These are phyloP conservation scores for Mesoclemmys tuberculata DNA, from an alignment of 2,113 vertebrate species.

Conservation along the genomic window DNA sequence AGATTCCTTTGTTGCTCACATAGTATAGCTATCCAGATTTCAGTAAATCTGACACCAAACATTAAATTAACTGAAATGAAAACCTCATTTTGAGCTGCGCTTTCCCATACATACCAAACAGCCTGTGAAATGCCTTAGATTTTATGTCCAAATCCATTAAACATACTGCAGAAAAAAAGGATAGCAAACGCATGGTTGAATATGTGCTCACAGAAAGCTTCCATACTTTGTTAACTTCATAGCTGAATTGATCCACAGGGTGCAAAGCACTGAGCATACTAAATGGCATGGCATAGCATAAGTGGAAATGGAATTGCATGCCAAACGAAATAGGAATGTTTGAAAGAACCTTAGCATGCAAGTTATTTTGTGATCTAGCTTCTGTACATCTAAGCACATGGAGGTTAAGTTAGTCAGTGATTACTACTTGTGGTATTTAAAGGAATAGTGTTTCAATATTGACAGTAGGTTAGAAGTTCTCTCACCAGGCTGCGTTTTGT, in stretches of 20 bases:
- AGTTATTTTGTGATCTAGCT: neutral
- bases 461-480: neutral
- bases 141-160: constrained; percentile 68
- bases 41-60: constrained; percentile 58
- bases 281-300: neutral
- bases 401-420: neutral
- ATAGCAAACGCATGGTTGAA: constrained; percentile 7
- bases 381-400: neutral
- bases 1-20: constrained; percentile 29
- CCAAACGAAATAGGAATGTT: neutral
- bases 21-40: constrained; percentile 16
- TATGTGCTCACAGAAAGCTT: constrained; percentile 35
- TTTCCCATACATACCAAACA: constrained; percentile 59
- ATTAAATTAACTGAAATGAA: constrained; percentile 67
- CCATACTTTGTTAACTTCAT: constrained; percentile 40
- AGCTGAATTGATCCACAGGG: constrained; percentile 39
- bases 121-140: constrained; percentile 55
- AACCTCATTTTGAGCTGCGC: constrained; percentile 46
- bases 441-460: neutral
- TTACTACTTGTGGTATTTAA: neutral
- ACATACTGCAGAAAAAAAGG: constrained; percentile 3
- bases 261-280: neutral
- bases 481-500: neutral
- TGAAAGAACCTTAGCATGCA: neutral
- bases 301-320: neutral